A percentile compares a stretch with the other conserved stretches of the same genome.
Evolutionary conservation across 2,888 invertebrate species (phyloP).

Genomic region (Cantharis rustica): DNA sequence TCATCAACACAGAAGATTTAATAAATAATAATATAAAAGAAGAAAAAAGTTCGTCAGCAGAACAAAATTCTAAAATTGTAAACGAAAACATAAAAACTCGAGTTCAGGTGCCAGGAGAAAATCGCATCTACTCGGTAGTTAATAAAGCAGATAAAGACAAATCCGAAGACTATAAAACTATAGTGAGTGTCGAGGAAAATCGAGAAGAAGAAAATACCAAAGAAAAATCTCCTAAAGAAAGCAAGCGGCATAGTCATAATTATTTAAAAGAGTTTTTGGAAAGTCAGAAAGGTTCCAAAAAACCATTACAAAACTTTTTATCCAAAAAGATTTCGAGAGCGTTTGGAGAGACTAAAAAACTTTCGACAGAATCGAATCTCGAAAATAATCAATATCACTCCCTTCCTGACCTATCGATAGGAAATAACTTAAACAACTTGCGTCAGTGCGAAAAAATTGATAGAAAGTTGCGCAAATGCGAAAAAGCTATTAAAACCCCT

Average conservation of each 20-base stretch:
- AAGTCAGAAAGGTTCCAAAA: slow-evolving; percentile 52
- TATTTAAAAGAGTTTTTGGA: slow-evolving; percentile 54
- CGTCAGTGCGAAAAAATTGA: slow-evolving; percentile 75
- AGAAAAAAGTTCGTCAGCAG: not conserved
- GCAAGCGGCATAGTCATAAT: slow-evolving; percentile 53
- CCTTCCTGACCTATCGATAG: slow-evolving; percentile 71
- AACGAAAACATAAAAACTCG: slow-evolving; percentile 35
- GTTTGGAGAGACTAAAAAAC: slow-evolving; percentile 53
- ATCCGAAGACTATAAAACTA: slow-evolving; percentile 48
- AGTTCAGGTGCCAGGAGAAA: slow-evolving; percentile 40
- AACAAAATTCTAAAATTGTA: not conserved
- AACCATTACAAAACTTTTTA: slow-evolving; percentile 54
- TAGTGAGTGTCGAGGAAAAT: slow-evolving; percentile 45
- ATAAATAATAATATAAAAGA: not conserved
- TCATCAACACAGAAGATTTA: not conserved
- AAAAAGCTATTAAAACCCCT: slow-evolving; percentile 39
- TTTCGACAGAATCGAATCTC: slow-evolving; percentile 48
- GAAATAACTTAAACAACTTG: slow-evolving; percentile 71
- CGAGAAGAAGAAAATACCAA: slow-evolving; percentile 11
- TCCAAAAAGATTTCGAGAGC: slow-evolving; percentile 53
- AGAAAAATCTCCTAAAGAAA: slow-evolving; percentile 37
- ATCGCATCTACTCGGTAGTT: slow-evolving; percentile 5
- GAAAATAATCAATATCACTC: slow-evolving; percentile 73
- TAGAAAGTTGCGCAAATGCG: slow-evolving; percentile 64
- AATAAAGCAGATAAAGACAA: slow-evolving; percentile 30